Conservation (phyloP, 2,797 vertebrate genomes). For the Uromys caudimaculatus region DNA sequence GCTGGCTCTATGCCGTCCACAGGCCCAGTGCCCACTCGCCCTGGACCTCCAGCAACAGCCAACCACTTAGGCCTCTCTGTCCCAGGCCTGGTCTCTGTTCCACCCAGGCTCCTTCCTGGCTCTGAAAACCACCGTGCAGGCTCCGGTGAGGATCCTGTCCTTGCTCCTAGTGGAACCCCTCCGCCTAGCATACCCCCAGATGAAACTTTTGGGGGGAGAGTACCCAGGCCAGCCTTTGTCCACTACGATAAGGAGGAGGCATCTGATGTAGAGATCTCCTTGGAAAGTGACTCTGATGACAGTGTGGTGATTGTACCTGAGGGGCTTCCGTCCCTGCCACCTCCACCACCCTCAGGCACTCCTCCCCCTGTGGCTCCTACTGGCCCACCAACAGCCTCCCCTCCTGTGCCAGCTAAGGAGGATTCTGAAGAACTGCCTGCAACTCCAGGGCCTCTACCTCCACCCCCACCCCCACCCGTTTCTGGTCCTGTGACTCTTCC, state of each 20-base stretch:
- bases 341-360: slow-evolving; percentile 70
- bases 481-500: slow-evolving; percentile 75
- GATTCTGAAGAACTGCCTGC: slow-evolving; percentile 89
- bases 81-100: slow-evolving; percentile 86
- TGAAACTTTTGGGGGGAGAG: slow-evolving; percentile 84
- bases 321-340: slow-evolving; percentile 84
- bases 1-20: slow-evolving; percentile 24
- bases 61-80: slow-evolving; percentile 88
- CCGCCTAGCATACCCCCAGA: slow-evolving; percentile 79
- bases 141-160: slow-evolving; percentile 83
- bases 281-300: slow-evolving; percentile 95
- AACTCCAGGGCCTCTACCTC: slow-evolving; percentile 83
- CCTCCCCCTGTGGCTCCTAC: slow-evolving; percentile 82
- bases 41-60: slow-evolving; percentile 82
- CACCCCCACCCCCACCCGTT: slow-evolving; percentile 72
- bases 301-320: slow-evolving; percentile 96
- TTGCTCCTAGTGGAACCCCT: slow-evolving; percentile 77
- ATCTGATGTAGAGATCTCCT: slow-evolving; percentile 94
- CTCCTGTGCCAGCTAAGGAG: slow-evolving; percentile 83
- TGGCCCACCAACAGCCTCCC: slow-evolving; percentile 77
- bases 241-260: slow-evolving; percentile 95
- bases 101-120: slow-evolving; percentile 82
- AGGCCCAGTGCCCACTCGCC: slow-evolving; percentile 81
- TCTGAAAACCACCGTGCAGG: slow-evolving; percentile 80
- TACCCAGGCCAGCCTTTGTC: slow-evolving; percentile 92